phyloP scores from a whole-genome alignment of 2,888 invertebrate genomes.

The Aromia moschata region DNA sequence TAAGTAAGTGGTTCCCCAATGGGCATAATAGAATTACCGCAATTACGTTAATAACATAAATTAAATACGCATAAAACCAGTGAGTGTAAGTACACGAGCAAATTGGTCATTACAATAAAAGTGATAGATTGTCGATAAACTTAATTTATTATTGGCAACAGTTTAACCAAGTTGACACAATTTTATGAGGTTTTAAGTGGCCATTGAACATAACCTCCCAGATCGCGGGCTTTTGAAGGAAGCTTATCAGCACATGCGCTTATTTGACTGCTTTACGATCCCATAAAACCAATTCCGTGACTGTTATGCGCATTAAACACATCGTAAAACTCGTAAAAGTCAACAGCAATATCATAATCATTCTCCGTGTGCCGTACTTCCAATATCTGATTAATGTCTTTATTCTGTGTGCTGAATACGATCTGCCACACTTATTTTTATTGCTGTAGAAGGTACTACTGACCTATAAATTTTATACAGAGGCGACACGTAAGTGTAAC shows the following conservation, averaged over 20 bases:
- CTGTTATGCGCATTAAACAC: constrained; percentile 62
- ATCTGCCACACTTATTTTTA: constrained; percentile 4
- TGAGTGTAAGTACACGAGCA: constrained; percentile 36
- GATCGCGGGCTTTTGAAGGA: constrained; percentile 49
- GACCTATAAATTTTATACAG: too few species aligned
- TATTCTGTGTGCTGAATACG: constrained; percentile 8
- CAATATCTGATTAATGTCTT: constrained; percentile 44
- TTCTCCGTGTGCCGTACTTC: constrained; percentile 47
- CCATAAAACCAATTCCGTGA: constrained; percentile 60
- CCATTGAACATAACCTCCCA: constrained; percentile 49
- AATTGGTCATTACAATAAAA: constrained; percentile 42
- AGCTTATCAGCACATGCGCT: constrained; percentile 55
- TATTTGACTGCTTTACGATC: constrained; percentile 49
- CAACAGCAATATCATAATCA: constrained; percentile 59
- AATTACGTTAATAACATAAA: constrained; percentile 47
- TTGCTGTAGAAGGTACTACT: constrained; percentile 1
- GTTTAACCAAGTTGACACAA: constrained; percentile 44
- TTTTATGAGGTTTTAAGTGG: constrained; percentile 57
- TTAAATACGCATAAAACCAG: constrained; percentile 47
- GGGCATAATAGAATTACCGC: constrained; percentile 42
- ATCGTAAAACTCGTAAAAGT: constrained; percentile 60
- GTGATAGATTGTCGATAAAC: constrained; percentile 45
- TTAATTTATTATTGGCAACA: constrained; percentile 48
- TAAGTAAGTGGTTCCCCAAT: constrained; percentile 30
- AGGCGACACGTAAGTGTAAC: too few species aligned